Conservation (phyloP, 1,140 invertebrate genomes). For the Drosophila azteca region DNA sequence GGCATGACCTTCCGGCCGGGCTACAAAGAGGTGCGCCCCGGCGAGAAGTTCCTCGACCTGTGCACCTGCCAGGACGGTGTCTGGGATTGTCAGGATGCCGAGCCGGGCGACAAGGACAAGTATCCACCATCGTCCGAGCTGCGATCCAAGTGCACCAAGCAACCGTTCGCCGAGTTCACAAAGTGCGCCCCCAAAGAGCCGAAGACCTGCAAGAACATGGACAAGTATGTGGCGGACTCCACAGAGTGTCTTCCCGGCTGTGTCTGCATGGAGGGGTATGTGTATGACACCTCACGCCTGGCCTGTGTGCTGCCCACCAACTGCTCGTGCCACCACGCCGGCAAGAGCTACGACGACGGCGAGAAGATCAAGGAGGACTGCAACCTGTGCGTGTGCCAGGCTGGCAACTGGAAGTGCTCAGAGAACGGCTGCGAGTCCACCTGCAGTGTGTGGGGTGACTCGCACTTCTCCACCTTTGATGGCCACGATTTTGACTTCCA, state of each 20-base stretch:
- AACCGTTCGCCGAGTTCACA: slow-evolving; percentile 88
- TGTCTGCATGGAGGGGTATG: slow-evolving; percentile 90
- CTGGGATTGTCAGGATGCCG: slow-evolving; percentile 90
- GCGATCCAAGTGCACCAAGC: slow-evolving; percentile 86
- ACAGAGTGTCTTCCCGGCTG: slow-evolving; percentile 90
- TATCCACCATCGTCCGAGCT: slow-evolving; percentile 87
- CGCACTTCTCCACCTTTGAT: slow-evolving; percentile 94
- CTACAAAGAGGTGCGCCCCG: slow-evolving; percentile 89
- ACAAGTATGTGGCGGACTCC: slow-evolving; percentile 84
- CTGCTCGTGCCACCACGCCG: slow-evolving; percentile 95
- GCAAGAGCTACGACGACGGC: slow-evolving; percentile 91
- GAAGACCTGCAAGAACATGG: slow-evolving; percentile 93
- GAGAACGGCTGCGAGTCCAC: slow-evolving; percentile 87
- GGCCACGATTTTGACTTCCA: slow-evolving; percentile 93
- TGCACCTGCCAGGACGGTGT: slow-evolving; percentile 90
- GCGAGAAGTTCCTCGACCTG: slow-evolving; percentile 87
- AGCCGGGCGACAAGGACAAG: slow-evolving; percentile 86
- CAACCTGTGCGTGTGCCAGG: slow-evolving; percentile 89
- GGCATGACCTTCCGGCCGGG: slow-evolving; percentile 90
- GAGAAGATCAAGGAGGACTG: slow-evolving; percentile 91
- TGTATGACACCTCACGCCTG: slow-evolving; percentile 88
- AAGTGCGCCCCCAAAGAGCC: slow-evolving; percentile 90
- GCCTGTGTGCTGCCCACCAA: slow-evolving; percentile 88
- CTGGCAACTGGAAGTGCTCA: slow-evolving; percentile 89
- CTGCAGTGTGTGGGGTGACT: slow-evolving; percentile 93